Percentiles rank a stretch among this genome's conserved stretches.
phyloP scores from a whole-genome alignment of 2,113 vertebrate species.

The Phrynosoma blainvillii region DNA sequence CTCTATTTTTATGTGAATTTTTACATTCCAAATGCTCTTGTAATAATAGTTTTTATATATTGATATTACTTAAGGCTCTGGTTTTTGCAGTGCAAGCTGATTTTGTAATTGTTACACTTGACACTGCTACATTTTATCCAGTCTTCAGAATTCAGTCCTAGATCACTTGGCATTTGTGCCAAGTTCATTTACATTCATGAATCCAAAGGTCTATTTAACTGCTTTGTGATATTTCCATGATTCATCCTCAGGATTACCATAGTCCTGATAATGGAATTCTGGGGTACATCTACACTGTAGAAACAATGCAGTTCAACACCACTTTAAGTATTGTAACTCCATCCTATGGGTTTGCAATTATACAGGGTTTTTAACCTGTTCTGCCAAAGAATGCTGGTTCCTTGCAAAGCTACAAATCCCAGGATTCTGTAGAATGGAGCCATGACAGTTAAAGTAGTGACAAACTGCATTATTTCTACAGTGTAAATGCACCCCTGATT shows the following conservation, averaged over 20 bases:
- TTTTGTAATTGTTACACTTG: constrained; percentile 6
- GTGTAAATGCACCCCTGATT: not conserved
- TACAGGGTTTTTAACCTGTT: too few species aligned
- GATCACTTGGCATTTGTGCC: not conserved
- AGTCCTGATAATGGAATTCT: not conserved
- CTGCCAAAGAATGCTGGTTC: too few species aligned
- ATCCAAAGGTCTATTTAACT: not conserved
- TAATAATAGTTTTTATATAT: constrained; percentile 12
- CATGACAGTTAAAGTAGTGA: too few species aligned
- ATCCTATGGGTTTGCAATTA: too few species aligned
- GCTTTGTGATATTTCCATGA: not conserved
- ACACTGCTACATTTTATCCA: not conserved
- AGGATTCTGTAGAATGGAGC: too few species aligned
- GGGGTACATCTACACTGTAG: too few species aligned
- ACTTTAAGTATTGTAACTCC: too few species aligned
- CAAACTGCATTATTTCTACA: too few species aligned
- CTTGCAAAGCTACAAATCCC: too few species aligned
- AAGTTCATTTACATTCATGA: not conserved
- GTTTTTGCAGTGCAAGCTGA: not conserved
- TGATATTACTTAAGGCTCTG: constrained; percentile 12
- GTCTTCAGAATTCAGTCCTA: not conserved
- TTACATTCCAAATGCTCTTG: constrained; percentile 6
- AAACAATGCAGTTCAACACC: too few species aligned
- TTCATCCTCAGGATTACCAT: not conserved
- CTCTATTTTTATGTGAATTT: not conserved